These are phyloP conservation scores for Philypnodon macrostomus DNA, from an alignment of 2,797 vertebrate genomes.

Conservation along the genomic window DNA sequence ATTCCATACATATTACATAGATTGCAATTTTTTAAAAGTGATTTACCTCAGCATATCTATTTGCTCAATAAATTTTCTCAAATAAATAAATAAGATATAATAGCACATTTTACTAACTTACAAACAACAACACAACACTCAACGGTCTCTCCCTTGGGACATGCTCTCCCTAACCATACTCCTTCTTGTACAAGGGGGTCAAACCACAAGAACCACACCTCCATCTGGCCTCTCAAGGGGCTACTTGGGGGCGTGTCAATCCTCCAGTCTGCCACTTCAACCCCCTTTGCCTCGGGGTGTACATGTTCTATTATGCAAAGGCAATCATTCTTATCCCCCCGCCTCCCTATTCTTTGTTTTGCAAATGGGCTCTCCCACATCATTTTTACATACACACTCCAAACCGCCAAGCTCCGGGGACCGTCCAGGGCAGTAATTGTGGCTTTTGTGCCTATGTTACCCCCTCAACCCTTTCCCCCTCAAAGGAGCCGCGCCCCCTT, in stretches of 20 bases:
- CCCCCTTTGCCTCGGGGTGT: slow-evolving; percentile 53
- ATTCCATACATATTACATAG: no score
- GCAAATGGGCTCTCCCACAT: slow-evolving; percentile 71
- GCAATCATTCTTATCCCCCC: slow-evolving; percentile 53
- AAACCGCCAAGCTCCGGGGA: slow-evolving; percentile 64
- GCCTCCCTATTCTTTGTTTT: slow-evolving; percentile 66
- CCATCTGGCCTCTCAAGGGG: slow-evolving; percentile 53
- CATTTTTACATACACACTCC: slow-evolving; percentile 73
- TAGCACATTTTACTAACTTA: not conserved
- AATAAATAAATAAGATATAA: no score
- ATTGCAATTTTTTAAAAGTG: no score
- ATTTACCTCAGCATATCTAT: no score
- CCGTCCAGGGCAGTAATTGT: slow-evolving; percentile 68
- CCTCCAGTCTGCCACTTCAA: slow-evolving; percentile 52
- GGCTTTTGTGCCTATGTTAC: slow-evolving; percentile 64
- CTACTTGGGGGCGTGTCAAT: slow-evolving; percentile 37
- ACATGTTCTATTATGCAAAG: slow-evolving; percentile 62
- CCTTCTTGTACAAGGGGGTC: no score
- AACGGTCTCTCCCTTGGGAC: slow-evolving; percentile 1
- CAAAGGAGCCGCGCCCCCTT: slow-evolving; percentile 63
- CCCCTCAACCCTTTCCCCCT: slow-evolving; percentile 21
- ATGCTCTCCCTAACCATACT: slow-evolving; percentile 35
- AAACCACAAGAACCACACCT: slow-evolving; percentile 51
- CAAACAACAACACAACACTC: slow-evolving; percentile 7
- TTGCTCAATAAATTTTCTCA: no score